Evolutionary conservation across 2,113 vertebrate species (phyloP).

Genomic region (Mesocricetus auratus): DNA sequence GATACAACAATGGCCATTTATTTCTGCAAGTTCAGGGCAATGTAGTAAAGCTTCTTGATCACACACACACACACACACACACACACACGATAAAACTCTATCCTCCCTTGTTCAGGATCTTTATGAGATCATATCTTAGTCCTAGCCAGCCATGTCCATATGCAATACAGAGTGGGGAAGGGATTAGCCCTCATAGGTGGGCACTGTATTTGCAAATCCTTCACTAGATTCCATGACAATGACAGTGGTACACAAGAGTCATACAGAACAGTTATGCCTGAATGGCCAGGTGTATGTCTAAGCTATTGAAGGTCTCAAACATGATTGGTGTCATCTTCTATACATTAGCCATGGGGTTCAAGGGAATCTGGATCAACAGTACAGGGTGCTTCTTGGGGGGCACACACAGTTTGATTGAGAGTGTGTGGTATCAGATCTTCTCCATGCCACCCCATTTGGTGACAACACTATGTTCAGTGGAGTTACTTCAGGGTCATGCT

Average conservation of each 20-base stretch:
- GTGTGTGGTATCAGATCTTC: neutral
- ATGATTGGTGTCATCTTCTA: neutral
- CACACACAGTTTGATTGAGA: neutral
- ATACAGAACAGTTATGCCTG: neutral
- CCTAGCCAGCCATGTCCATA: neutral
- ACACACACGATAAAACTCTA: neutral
- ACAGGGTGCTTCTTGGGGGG: neutral
- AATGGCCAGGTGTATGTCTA: neutral
- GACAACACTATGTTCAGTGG: neutral
- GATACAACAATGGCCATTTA: neutral
- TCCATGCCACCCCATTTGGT: neutral
- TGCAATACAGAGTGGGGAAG: neutral
- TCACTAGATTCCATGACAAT: neutral
- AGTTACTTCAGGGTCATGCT: neutral
- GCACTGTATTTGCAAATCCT: neutral
- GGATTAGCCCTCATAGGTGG: neutral
- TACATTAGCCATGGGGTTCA: neutral
- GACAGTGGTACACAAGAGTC: neutral
- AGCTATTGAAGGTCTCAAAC: neutral
- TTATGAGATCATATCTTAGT: neutral
- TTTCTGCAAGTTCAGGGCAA: neutral
- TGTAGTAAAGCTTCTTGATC: neutral
- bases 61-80: neutral
- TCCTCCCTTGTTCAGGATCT: neutral
- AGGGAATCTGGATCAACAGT: neutral